phyloP scores from a whole-genome alignment of 2,888 invertebrate species.

The Hydrotaea cyrtoneurina region DNA sequence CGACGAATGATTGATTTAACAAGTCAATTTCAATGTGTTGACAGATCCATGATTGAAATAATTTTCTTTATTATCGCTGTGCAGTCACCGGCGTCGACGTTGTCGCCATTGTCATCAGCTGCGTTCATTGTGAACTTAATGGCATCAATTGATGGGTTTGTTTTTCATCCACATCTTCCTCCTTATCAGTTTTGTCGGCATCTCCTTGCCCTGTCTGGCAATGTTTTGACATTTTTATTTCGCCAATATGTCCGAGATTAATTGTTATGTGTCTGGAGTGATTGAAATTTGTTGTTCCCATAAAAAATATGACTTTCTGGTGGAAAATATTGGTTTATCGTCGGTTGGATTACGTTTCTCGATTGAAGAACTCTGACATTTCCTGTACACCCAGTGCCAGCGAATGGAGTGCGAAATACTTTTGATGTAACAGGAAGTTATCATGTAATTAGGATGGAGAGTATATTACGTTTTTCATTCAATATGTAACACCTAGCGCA shows the following conservation, averaged over 20 bases:
- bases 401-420: background rate
- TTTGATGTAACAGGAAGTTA: too few species aligned
- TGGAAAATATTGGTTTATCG: background rate
- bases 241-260: conserved; percentile 67
- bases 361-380: background rate
- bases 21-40: conserved; percentile 69
- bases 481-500: too few species aligned
- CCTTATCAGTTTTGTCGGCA: background rate
- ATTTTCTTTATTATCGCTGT: conserved; percentile 67
- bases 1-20: conserved; percentile 68
- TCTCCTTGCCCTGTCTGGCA: conserved; percentile 47
- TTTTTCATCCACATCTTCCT: background rate
- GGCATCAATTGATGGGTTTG: conserved; percentile 47
- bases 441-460: too few species aligned
- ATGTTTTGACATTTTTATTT: conserved; percentile 68
- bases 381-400: background rate
- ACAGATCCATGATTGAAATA: conserved; percentile 70
- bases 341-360: background rate
- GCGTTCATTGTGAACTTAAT: conserved; percentile 55
- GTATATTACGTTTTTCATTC: too few species aligned
- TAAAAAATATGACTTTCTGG: conserved; percentile 19
- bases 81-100: conserved; percentile 47
- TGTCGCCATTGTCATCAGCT: conserved; percentile 58
- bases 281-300: conserved; percentile 34
- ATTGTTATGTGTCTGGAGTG: conserved; percentile 65